These are phyloP conservation scores for Myanophis thanlyinensis DNA, from an alignment of 2,113 vertebrate species.

Conservation along the genomic window DNA sequence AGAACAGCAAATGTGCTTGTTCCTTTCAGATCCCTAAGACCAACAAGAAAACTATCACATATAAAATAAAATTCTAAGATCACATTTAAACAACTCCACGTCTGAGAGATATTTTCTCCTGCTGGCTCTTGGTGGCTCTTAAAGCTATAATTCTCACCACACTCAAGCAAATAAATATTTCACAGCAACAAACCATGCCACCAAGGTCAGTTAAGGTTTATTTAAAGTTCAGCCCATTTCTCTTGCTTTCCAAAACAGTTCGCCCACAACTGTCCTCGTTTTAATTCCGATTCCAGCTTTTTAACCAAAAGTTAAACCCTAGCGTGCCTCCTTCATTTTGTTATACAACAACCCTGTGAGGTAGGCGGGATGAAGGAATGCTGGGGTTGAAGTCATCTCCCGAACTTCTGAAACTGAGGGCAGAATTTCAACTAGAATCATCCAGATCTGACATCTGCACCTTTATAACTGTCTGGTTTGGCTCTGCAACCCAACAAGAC, in stretches of 20 bases:
- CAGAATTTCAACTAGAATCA: background rate
- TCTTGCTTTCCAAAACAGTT: background rate
- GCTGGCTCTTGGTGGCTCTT: no score
- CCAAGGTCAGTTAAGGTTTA: background rate
- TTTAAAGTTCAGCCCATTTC: background rate
- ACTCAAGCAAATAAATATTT: no score
- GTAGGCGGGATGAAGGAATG: background rate
- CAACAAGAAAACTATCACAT: no score
- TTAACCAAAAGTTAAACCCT: background rate
- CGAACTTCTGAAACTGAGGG: background rate
- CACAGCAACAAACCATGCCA: no score
- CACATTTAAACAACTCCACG: no score
- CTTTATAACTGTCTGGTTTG: no score
- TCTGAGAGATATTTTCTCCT: no score
- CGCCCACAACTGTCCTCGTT: background rate
- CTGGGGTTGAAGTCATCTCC: background rate
- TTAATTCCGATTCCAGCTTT: background rate
- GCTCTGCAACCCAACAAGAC: no score
- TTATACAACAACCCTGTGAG: background rate
- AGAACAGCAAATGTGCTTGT: no score
- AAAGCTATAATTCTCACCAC: no score
- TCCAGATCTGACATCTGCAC: background rate
- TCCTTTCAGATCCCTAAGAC: no score
- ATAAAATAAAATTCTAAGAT: no score
- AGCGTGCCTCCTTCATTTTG: background rate